Conservation (phyloP, 2,113 vertebrate species). For the Cacatua alba region DNA sequence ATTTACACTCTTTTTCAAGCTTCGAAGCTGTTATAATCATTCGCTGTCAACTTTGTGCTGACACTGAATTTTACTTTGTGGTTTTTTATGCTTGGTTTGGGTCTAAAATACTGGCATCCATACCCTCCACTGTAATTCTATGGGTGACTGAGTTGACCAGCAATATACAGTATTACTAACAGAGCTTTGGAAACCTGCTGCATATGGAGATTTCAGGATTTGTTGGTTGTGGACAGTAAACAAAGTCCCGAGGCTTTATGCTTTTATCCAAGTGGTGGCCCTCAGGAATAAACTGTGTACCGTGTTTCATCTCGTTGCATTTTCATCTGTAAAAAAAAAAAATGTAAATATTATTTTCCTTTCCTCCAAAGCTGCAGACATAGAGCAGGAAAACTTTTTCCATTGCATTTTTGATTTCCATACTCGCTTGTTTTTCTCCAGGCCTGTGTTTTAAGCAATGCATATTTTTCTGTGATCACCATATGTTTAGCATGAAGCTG, state of each 20-base stretch:
- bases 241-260: conserved; percentile 69
- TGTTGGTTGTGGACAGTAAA: conserved; percentile 78
- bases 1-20: conserved; percentile 90
- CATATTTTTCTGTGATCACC: conserved; percentile 25
- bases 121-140: conserved; percentile 78
- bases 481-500: conserved; percentile 25
- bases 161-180: conserved; percentile 68
- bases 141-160: conserved; percentile 79
- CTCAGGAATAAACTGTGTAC: conserved; percentile 59
- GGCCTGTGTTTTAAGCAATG: conserved; percentile 15
- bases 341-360: conserved; percentile 55
- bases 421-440: conserved; percentile 2
- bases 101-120: conserved; percentile 79
- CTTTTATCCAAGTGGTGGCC: conserved; percentile 71
- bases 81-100: conserved; percentile 83
- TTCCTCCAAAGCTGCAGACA: conserved; percentile 52
- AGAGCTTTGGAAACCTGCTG: conserved; percentile 69
- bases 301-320: conserved; percentile 56
- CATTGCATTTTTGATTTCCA: conserved; percentile 18
- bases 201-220: conserved; percentile 76
- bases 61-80: conserved; percentile 87
- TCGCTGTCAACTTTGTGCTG: conserved; percentile 90
- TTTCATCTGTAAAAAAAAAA: conserved; percentile 67
- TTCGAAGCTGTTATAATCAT: conserved; percentile 89
- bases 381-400: conserved; percentile 57